Percentiles rank a stretch among this genome's conserved stretches.
These are phyloP conservation scores for Stomorhina lunata DNA, from an alignment of 2,888 invertebrate species.

Conservation along the genomic window DNA sequence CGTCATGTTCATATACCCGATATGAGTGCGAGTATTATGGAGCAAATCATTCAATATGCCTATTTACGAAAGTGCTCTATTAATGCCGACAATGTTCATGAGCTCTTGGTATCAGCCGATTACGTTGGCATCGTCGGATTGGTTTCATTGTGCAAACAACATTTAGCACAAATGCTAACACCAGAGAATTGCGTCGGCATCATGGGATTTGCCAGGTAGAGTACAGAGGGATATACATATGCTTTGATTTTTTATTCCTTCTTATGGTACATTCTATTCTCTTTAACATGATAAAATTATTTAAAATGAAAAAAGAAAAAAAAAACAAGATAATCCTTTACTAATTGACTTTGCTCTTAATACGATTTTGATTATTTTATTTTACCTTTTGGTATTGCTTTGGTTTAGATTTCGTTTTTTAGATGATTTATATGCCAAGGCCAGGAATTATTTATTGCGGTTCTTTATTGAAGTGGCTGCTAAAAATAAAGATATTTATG, in stretches of 20 bases:
- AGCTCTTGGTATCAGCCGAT: conserved; percentile 91
- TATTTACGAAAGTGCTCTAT: conserved; percentile 90
- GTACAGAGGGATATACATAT: neutral
- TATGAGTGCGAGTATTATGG: conserved; percentile 88
- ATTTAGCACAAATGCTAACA: conserved; percentile 84
- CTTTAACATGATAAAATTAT: neutral
- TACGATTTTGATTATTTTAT: conserved; percentile 39
- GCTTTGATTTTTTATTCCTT: neutral
- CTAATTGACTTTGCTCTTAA: conserved; percentile 58
- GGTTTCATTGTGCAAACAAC: conserved; percentile 89
- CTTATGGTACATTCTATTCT: neutral
- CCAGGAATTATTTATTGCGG: conserved; percentile 86
- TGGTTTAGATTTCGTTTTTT: conserved; percentile 75
- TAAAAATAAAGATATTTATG: conserved; percentile 87
- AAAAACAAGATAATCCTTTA: conserved; percentile 44
- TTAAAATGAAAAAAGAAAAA: neutral
- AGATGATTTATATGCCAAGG: conserved; percentile 83
- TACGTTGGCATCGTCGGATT: conserved; percentile 92
- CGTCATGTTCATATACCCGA: conserved; percentile 88
- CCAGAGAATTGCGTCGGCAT: conserved; percentile 92
- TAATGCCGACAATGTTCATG: conserved; percentile 88
- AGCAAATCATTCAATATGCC: conserved; percentile 89
- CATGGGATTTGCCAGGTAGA: conserved; percentile 88
- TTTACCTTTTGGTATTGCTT: neutral
- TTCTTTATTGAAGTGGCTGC: conserved; percentile 88